A percentile compares a stretch with the other conserved stretches of the same genome.
These are phyloP conservation scores for Meghimatium bilineatum DNA, from an alignment of 2,888 invertebrate species.

Conservation along the genomic window DNA sequence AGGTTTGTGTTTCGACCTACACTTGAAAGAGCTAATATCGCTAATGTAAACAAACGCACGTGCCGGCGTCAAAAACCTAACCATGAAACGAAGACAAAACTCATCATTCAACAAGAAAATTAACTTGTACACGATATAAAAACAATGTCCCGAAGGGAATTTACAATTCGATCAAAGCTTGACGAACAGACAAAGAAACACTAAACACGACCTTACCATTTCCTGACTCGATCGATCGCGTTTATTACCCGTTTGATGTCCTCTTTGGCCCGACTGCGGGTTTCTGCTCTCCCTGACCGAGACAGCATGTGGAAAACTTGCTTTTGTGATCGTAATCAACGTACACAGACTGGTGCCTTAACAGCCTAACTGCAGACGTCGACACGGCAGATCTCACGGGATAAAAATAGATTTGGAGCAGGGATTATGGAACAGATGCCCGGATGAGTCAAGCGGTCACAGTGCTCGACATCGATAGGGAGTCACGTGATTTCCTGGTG, in stretches of 20 bases:
- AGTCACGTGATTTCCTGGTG: neutral
- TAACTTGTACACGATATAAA: neutral
- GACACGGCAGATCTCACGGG: conserved; percentile 41
- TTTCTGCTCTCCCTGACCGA: conserved; percentile 97
- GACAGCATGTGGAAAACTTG: conserved; percentile 77
- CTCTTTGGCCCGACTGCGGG: conserved; percentile 98
- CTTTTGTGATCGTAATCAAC: conserved; percentile 50
- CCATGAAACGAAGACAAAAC: neutral
- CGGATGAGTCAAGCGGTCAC: conserved; percentile 45
- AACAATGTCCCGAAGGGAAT: conserved; percentile 3
- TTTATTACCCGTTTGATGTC: conserved; percentile 99
- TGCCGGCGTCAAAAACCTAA: conserved; percentile 31
- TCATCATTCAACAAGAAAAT: neutral
- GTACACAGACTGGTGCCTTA: conserved; percentile 24
- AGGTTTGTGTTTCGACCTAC: too few relatives aligned
- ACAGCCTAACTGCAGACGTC: conserved; percentile 10
- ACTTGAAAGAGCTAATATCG: neutral
- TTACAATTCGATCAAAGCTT: conserved; percentile 9
- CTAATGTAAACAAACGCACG: conserved; percentile 49
- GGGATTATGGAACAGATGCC: conserved; percentile 48
- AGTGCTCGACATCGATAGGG: neutral
- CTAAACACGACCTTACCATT: conserved; percentile 86
- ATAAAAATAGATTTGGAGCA: conserved; percentile 45
- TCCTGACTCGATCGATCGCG: conserved; percentile 97
- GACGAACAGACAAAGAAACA: conserved; percentile 22